Evolutionary conservation across 2,797 vertebrate species (phyloP), one percentile per base, ranked within the genome.

Genomic region (Huso huso): DNA sequence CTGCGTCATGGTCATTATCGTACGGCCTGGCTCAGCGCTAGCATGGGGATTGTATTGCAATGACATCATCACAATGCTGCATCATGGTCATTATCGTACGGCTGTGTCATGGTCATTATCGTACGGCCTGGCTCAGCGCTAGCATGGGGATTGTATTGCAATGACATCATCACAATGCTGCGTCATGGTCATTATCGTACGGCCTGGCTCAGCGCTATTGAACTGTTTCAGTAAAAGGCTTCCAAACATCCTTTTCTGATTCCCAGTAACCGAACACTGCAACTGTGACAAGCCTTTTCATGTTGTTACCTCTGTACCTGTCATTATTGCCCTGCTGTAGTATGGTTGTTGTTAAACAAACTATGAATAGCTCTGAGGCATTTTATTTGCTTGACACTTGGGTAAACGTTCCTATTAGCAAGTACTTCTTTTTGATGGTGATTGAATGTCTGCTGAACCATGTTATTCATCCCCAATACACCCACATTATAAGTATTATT

Each of bases 301-400:
- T 37, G 37, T 37, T 37, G 37, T 37, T 37, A 37, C 37, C 37
- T 37, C 3, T 5, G 81, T 87, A 85, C 81, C 82, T 88, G 83
- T 86, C 86, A 84, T 83, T 78, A 84, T 78, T 81, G 78, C 78
- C 78, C 74, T 18, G 76, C 64, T 74, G 81, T 60, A 79, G 89
- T 88, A 88, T 91, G 90, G 82, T 90, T 88, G 83, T 87, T 75
- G 80, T 91, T 91, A 89, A 84, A 79, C 80, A 66, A 77, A 76
- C 82, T 78, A 74, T 80, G 79, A 76, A 71, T 73, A 67, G 73
- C 85, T 87, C 81, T 65, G 74, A 81, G 85, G 84, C 81, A 66
- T 72, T 78, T 83, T 79, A 80, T 83, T 85, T 88, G 85, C 85
- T 83, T 90, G 85, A 87, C 88, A 88, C 88, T 85, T 88, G 76